Evolutionary conservation across 2,113 vertebrate genomes (phyloP), one percentile per base, ranked within the genome.

Genomic region (Strigops habroptila): DNA sequence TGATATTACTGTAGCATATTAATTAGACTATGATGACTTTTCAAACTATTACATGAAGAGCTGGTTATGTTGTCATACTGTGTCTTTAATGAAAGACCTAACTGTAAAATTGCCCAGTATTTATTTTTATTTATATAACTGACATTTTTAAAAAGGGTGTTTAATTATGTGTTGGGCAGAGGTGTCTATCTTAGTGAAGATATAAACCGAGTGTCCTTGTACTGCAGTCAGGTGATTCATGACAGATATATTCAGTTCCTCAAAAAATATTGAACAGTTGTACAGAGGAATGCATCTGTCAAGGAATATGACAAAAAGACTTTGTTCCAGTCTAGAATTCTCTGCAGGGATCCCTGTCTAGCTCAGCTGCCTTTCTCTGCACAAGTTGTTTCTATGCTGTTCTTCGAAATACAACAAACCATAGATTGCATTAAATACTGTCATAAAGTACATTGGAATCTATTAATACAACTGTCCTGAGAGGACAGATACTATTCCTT

Each of bases 21-120:
- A 91, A 94, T 95, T 83, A 81, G 73, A 84, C 28, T 25, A 44
- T 12, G 65, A 85, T 35, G 68, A 68, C 76, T 95, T 95, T 95
- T 95, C 95, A 70, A 86, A 68, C 41, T 35, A 68, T 94, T 63
- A 94, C 87, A 81, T 83, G 75, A 96, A 94, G 78, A 96, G 39
- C 17, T 75, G 44, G 94, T 93, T 80, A 37, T 78, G 62, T 44
- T 95, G 63, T 82, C 78, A 88, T 68, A 49, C 25, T 79, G 33
- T 39, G 86, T 60, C 75, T 93, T 80, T 64, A 88, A 79, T 63
- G 31, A 96, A 94, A 88, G 46, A 69, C 74, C 41, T 93, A 94
- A 96, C 74, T 94, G 62, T 67, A 91, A 94, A 97, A 98, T 95
- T 91, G 52, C 28, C 60, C 62, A 60, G 39, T 49, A 84, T 96